phyloP scores from a whole-genome alignment of 2,113 vertebrate genomes.

The Heterotis niloticus region DNA sequence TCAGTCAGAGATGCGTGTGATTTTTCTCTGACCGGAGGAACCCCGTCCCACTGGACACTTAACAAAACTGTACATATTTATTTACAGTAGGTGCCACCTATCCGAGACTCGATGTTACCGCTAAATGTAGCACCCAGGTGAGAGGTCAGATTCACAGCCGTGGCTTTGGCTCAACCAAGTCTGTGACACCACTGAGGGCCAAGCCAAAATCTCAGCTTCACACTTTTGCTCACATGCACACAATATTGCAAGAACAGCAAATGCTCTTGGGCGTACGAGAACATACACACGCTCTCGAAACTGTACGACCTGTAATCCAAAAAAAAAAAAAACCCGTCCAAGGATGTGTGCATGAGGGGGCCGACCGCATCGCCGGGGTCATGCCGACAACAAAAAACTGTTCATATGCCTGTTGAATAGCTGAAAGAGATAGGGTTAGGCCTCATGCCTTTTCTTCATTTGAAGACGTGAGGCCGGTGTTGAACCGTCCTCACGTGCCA shows the following conservation, averaged over 20 bases:
- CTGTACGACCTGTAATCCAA: too few relatives aligned
- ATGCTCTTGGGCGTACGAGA: too few relatives aligned
- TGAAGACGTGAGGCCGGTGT: background rate
- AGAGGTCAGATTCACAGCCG: background rate
- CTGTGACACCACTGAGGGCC: background rate
- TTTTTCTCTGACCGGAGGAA: background rate
- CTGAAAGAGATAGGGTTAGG: too few relatives aligned
- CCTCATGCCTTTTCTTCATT: background rate
- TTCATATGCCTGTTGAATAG: too few relatives aligned
- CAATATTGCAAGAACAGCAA: too few relatives aligned
- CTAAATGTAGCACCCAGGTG: constrained; percentile 7
- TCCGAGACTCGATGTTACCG: background rate
- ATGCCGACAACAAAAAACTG: too few relatives aligned
- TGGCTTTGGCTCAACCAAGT: background rate
- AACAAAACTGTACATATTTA: background rate
- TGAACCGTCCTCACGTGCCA: background rate
- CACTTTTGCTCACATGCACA: too few relatives aligned
- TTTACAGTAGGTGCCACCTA: background rate
- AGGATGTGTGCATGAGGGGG: too few relatives aligned
- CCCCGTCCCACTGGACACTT: background rate
- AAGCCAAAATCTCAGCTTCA: background rate
- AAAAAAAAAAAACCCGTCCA: too few relatives aligned
- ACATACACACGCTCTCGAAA: too few relatives aligned
- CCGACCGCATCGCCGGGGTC: too few relatives aligned
- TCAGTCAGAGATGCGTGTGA: background rate